Conservation (phyloP, 2,113 vertebrate genomes). For the Rhadina sibilatrix region DNA sequence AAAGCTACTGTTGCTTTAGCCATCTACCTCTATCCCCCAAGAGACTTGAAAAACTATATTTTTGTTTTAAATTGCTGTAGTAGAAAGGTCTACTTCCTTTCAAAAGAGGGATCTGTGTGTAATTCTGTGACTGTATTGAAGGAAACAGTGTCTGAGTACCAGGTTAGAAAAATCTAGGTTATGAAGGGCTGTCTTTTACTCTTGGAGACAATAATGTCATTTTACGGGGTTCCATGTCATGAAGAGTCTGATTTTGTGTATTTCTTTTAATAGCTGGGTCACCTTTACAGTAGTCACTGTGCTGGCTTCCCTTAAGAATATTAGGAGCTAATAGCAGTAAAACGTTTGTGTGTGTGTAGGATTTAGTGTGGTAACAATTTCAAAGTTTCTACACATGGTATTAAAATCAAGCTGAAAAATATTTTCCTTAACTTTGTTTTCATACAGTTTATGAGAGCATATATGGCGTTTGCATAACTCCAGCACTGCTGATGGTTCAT, state of each 20-base stretch:
- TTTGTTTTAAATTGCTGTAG: neutral
- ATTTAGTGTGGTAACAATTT: neutral
- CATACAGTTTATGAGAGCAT: neutral
- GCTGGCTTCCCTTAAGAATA: neutral
- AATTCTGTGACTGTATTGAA: neutral
- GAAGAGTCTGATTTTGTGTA: neutral
- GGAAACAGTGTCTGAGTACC: neutral
- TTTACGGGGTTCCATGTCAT: neutral
- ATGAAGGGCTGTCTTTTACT: neutral
- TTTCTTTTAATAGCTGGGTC: neutral
- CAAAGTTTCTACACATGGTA: neutral
- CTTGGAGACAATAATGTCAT: neutral
- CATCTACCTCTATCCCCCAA: constrained; percentile 64
- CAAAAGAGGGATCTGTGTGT: neutral
- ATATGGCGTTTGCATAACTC: neutral
- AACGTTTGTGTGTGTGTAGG: neutral
- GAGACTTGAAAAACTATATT: neutral
- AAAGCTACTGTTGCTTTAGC: constrained; percentile 28
- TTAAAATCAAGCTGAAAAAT: constrained; percentile 1
- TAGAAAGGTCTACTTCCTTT: neutral
- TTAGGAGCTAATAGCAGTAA: neutral
- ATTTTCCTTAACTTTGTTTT: neutral
- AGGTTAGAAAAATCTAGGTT: neutral
- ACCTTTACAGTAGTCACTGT: neutral
- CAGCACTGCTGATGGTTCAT: neutral